Evolutionary conservation across 1,140 invertebrate species (phyloP).

Genomic region (Amyelois transitella): DNA sequence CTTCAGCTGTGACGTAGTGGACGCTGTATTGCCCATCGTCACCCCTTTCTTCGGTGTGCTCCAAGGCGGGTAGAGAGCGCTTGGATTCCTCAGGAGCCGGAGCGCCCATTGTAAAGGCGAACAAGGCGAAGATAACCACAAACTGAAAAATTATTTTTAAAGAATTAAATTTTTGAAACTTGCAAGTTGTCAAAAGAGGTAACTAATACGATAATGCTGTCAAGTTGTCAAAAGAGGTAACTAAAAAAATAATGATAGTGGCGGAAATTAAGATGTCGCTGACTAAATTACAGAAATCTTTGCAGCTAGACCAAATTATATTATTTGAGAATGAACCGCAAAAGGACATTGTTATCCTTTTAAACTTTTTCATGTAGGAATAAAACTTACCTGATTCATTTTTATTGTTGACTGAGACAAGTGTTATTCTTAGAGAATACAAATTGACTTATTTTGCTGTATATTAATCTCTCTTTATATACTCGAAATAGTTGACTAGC

Average conservation of each 20-base stretch:
- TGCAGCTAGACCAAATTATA: no score
- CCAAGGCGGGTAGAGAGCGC: constrained; percentile 24
- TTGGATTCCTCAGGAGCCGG: background rate
- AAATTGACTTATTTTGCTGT: background rate
- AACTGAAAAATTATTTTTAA: no score
- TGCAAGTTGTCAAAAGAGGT: no score
- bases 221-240: no score
- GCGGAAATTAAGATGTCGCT: no score
- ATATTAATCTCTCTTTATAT: no score
- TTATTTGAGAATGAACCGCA: no score
- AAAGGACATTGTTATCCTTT: background rate
- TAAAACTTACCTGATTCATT: background rate
- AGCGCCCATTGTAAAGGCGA: constrained; percentile 1
- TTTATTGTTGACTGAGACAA: background rate
- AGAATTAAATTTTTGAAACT: no score
- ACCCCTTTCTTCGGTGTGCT: constrained; percentile 49
- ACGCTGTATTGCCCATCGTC: constrained; percentile 57
- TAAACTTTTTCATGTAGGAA: background rate
- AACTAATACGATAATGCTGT: no score
- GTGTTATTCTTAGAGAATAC: background rate
- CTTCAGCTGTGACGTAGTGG: constrained; percentile 55
- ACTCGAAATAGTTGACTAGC: no score
- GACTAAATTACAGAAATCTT: no score
- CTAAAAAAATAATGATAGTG: no score
- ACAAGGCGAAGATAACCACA: background rate